phyloP scores from a whole-genome alignment of 2,113 vertebrate species.

The Trematomus loennbergii region DNA sequence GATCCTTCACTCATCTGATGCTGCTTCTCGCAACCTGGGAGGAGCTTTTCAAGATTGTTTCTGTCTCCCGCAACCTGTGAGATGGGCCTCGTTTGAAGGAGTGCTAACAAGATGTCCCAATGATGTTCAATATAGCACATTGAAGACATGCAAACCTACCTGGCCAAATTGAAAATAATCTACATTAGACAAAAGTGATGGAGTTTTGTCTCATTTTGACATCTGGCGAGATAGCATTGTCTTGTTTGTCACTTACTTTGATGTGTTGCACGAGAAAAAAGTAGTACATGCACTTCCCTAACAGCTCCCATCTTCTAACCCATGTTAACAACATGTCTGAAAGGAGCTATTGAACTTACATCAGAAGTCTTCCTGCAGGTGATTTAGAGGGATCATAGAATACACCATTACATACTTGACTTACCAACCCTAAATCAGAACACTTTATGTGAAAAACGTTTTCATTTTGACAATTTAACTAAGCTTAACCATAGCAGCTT shows the following conservation, averaged over 20 bases:
- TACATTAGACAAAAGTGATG: slow-evolving; percentile 56
- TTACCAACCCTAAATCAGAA: slow-evolving; percentile 19
- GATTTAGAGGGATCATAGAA: neutral
- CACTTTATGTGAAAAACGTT: neutral
- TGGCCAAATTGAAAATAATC: slow-evolving; percentile 66
- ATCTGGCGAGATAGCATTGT: slow-evolving; percentile 51
- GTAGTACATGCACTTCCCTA: slow-evolving; percentile 7
- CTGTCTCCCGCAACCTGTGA: slow-evolving; percentile 70
- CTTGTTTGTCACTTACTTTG: slow-evolving; percentile 57
- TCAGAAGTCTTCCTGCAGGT: slow-evolving; percentile 21
- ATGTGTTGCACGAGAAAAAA: slow-evolving; percentile 28
- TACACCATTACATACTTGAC: slow-evolving; percentile 13
- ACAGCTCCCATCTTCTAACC: neutral
- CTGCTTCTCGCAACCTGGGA: slow-evolving; percentile 59
- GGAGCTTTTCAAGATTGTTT: slow-evolving; percentile 76
- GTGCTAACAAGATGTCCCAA: slow-evolving; percentile 68
- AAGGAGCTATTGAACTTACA: neutral
- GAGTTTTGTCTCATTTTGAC: slow-evolving; percentile 56
- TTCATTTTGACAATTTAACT: slow-evolving; percentile 28
- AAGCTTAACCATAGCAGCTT: slow-evolving; percentile 3
- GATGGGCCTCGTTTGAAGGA: slow-evolving; percentile 48
- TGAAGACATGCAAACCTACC: slow-evolving; percentile 61
- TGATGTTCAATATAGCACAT: slow-evolving; percentile 52
- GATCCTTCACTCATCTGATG: slow-evolving; percentile 81
- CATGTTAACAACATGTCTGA: neutral